These are phyloP conservation scores for Lophius piscatorius DNA, from an alignment of 2,113 vertebrate species.

Conservation along the genomic window DNA sequence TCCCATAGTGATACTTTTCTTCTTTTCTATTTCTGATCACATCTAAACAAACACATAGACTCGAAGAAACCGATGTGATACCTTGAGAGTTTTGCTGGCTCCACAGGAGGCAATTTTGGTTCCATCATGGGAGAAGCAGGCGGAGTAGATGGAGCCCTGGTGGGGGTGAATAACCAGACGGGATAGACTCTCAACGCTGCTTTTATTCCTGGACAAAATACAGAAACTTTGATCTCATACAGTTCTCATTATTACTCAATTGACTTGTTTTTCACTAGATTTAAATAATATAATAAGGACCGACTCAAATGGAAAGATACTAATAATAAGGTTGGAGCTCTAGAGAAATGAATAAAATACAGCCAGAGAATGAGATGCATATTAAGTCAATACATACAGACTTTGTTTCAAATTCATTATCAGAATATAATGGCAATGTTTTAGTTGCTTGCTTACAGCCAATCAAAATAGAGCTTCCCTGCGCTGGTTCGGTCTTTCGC, in stretches of 20 bases:
- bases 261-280: too few species aligned
- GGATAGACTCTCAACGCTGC: conserved; percentile 85
- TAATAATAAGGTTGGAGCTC: too few species aligned
- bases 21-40: too few species aligned
- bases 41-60: conserved; percentile 7
- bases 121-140: conserved; percentile 92
- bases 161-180: conserved; percentile 92
- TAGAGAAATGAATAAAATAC: too few species aligned
- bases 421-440: not conserved
- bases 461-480: conserved; percentile 89
- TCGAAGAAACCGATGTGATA: conserved; percentile 58
- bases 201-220: conserved; percentile 85
- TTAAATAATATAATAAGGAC: too few species aligned
- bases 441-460: conserved; percentile 82
- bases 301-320: too few species aligned
- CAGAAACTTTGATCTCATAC: too few species aligned
- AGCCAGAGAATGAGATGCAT: too few species aligned
- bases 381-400: not conserved
- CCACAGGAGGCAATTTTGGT: conserved; percentile 92
- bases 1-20: too few species aligned
- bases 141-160: conserved; percentile 89
- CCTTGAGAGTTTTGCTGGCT: conserved; percentile 90
- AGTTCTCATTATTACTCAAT: too few species aligned
- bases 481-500: conserved; percentile 79
- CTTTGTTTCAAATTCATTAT: not conserved